Conservation (phyloP, 2,113 vertebrate species). For the Poeciliopsis occidentalis region DNA sequence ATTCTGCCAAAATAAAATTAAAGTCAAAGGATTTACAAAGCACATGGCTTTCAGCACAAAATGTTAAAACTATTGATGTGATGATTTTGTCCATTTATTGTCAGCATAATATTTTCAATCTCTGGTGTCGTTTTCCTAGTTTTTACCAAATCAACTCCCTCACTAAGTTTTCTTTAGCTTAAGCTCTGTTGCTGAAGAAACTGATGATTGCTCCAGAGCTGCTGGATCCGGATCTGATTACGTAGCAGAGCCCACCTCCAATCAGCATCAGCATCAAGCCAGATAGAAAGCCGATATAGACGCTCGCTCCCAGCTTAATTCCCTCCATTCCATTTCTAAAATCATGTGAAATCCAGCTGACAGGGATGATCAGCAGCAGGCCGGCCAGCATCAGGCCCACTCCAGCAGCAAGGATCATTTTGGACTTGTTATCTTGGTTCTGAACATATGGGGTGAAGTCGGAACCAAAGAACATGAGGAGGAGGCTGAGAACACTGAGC, state of each 20-base stretch:
- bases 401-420: conserved; percentile 74
- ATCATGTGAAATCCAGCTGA: conserved; percentile 78
- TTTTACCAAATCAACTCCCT: background rate
- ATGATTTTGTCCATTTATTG: too few species aligned
- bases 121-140: conserved; percentile 1
- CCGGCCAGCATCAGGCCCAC: conserved; percentile 73
- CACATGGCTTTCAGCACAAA: too few species aligned
- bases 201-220: too few species aligned
- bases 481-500: conserved; percentile 65
- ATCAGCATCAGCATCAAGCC: too few species aligned
- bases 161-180: background rate
- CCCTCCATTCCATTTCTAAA: too few species aligned
- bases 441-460: conserved; percentile 81
- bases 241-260: too few species aligned
- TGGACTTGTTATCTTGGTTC: conserved; percentile 76
- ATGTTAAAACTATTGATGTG: background rate
- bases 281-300: too few species aligned
- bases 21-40: too few species aligned
- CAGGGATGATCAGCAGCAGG: conserved; percentile 76
- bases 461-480: conserved; percentile 75
- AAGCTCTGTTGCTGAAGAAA: too few species aligned
- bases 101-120: too few species aligned
- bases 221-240: too few species aligned
- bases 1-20: too few species aligned
- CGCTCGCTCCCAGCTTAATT: conserved; percentile 75